These are phyloP conservation scores for Chaenogobius annularis DNA, from an alignment of 2,113 vertebrate species.

Conservation along the genomic window DNA sequence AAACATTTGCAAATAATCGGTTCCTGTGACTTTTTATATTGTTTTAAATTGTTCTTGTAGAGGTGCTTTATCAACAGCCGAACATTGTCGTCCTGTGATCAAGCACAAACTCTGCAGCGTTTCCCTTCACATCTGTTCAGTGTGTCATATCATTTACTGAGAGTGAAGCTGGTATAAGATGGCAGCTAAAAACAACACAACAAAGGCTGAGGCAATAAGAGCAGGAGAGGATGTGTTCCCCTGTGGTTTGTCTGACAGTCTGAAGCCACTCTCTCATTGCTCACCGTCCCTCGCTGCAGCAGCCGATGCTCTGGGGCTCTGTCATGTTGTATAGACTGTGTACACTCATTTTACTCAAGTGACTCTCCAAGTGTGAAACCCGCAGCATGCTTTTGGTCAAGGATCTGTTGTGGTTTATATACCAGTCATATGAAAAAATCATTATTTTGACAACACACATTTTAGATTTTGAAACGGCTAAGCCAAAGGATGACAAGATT, in stretches of 20 bases:
- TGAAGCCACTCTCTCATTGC: constrained; percentile 47
- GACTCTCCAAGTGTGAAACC: constrained; percentile 12
- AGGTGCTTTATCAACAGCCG: constrained; percentile 1
- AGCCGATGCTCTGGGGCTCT: constrained; percentile 39
- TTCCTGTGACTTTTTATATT: constrained; percentile 8
- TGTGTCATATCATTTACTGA: constrained; percentile 31
- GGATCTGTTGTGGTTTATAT: not conserved
- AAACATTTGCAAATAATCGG: constrained; percentile 9
- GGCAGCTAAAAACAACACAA: constrained; percentile 46
- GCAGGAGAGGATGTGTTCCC: constrained; percentile 49
- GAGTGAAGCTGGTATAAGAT: constrained; percentile 40
- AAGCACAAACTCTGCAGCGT: constrained; percentile 24
- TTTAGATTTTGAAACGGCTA: no score
- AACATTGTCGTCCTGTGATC: constrained; percentile 20
- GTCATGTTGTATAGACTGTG: constrained; percentile 34
- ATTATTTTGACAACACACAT: no score
- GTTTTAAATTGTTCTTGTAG: constrained; percentile 4
- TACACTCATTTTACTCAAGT: constrained; percentile 21
- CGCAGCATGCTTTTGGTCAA: constrained; percentile 11
- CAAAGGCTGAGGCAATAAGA: constrained; percentile 51
- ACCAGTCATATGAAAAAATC: no score
- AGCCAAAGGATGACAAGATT: no score
- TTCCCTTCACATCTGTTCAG: constrained; percentile 30
- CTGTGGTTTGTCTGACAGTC: constrained; percentile 61
- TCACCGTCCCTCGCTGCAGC: constrained; percentile 51